Evolutionary conservation across 2,888 invertebrate genomes (phyloP), one percentile per base, ranked within the genome.

Genomic region (Dendrolimus houi): DNA sequence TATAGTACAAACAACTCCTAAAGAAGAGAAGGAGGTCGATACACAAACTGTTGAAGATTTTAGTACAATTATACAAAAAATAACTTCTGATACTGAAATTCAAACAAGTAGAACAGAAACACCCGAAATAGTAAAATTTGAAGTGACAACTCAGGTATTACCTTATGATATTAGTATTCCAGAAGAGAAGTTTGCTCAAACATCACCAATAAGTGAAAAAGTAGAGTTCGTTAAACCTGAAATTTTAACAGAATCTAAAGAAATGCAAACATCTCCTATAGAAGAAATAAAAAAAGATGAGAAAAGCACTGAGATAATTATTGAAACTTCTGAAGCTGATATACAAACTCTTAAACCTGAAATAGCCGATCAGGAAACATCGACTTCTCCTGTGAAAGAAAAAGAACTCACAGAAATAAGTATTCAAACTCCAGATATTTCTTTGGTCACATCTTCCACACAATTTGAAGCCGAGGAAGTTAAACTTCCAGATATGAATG

Each of bases 1-100:
- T 40, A 82, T 91, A 52, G 87, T 92, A 57, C 95, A 96, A 85
- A 95, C 95, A 7, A 87, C 92, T 12, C 92, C 93, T 8, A 73
- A 83, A 2, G 78, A 89, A 57, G 87, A 85, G 47, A 84, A 79
- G 64, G 85, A 84, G 68, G 79, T 66, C 56, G 78, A 87, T 57
- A 85, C 89, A 42, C 87, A 89, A 63, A 92, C 92, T 52, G 63
- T 71, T 8, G 84, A 81, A 61, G 79, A 79, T 63, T 70, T 77
- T 0, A 72, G 69, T 17, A 67, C 78, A 9, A 75, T 85, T 55
- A 83, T 87, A 53, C 84, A 88, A 61, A 87, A 82, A 59, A 67
- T 85, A 59, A 75, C 79, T 65, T 79, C 75, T 13, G 86, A 89
- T 56, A 79, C 79, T 53, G 85, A 87, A 69, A 81, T 84, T 41